Conservation (phyloP, 2,888 invertebrate species). For the Athripsodes cinereus region DNA sequence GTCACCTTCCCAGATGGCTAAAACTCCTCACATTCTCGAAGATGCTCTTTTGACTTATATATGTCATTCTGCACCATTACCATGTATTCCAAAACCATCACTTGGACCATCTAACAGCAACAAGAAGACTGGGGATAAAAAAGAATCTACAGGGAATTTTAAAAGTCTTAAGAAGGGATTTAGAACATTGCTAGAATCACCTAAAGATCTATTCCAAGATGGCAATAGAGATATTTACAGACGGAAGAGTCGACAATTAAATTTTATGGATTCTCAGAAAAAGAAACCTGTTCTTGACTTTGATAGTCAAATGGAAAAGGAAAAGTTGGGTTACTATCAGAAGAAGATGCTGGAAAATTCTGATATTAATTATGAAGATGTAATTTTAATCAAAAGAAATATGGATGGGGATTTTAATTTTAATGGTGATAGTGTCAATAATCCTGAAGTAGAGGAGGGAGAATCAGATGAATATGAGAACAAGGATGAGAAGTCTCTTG, state of each 20-base stretch:
- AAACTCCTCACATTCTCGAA: slow-evolving; percentile 64
- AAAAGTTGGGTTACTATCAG: slow-evolving; percentile 46
- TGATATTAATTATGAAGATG: slow-evolving; percentile 43
- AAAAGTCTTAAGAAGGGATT: slow-evolving; percentile 11
- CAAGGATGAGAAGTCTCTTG: slow-evolving; percentile 5
- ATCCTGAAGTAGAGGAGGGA: slow-evolving; percentile 44
- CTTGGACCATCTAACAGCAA: slow-evolving; percentile 1
- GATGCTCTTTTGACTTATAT: slow-evolving; percentile 80
- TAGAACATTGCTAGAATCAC: slow-evolving; percentile 6
- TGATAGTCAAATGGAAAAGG: slow-evolving; percentile 49
- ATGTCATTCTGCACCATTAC: slow-evolving; percentile 77
- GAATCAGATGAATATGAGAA: slow-evolving; percentile 36
- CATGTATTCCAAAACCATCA: slow-evolving; percentile 55
- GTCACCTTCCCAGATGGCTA: slow-evolving; percentile 59
- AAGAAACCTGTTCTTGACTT: slow-evolving; percentile 41
- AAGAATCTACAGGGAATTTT: slow-evolving; percentile 2
- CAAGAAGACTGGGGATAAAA: not conserved
- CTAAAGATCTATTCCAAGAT: too few species aligned
- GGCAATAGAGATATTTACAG: not conserved
- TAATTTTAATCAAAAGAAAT: slow-evolving; percentile 47
- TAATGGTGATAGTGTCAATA: slow-evolving; percentile 35
- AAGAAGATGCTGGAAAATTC: slow-evolving; percentile 41
- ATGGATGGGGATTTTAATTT: slow-evolving; percentile 49
- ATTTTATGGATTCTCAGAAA: slow-evolving; percentile 27
- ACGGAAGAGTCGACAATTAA: not conserved